Evolutionary conservation across 2,797 vertebrate species (phyloP), one percentile per base, ranked within the genome.

Genomic region (Distichodus sexfasciatus): DNA sequence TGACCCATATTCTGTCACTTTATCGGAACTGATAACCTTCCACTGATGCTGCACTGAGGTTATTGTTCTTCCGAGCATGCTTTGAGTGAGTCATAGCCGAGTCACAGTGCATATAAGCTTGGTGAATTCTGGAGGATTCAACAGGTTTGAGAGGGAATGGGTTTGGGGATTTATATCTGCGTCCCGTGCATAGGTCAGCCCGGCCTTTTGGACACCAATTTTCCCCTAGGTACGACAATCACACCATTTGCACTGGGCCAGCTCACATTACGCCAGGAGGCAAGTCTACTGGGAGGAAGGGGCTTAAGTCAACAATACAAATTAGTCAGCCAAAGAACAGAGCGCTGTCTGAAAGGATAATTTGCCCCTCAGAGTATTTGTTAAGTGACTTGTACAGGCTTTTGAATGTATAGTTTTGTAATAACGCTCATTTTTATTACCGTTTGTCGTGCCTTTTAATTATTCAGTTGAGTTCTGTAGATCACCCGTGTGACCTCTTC

Each of bases 251-350:
- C 75, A 81, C 69, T 29, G 6, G 33, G 65, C 71, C 71, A 71
- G 67, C 82, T 92, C 86, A 75, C 66, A 57, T 89, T 87, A 85
- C 82, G 57, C 48, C 77, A 59, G 75, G 43, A 69, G 36, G n/a
- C 59, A 80, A 62, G 62, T 79, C 73, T 80, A 50, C 35, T 15
- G 81, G 70, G 79, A 76, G 81, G 77, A 78, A 72, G 70, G 80
- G 77, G 81, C 79, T 82, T 74, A 28, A 85, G 83, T 84, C 81
- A 84, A 87, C 85, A 85, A 72, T 77, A 77, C 78, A 72, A 83
- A 81, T 51, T 48, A 31, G 23, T 14, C 50, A 19, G 26, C 59
- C 59, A 31, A 23, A 51, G 36, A 36, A 44, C 46, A 26, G 33
- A 51, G 28, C 10, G 44, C 48, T 21, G 21, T 9, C 54, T 51